Evolutionary conservation across 2,888 invertebrate species (phyloP).

Genomic region (Drosophila monieri): DNA sequence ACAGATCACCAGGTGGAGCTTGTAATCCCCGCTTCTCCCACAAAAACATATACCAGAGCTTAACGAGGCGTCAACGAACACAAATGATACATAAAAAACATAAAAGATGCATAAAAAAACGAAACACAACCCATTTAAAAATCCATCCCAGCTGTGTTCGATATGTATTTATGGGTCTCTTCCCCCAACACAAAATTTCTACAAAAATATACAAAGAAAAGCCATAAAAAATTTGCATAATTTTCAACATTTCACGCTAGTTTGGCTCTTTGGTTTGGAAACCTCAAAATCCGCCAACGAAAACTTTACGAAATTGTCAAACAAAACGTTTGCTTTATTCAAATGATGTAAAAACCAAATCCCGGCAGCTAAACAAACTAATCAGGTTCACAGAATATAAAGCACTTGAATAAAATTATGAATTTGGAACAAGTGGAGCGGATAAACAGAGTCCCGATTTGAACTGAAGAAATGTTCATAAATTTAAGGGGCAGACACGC

Average conservation of each 20-base stretch:
- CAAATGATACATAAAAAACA: conserved; percentile 45
- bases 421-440: conserved; percentile 48
- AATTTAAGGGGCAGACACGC: conserved; percentile 43
- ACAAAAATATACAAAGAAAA: conserved; percentile 60
- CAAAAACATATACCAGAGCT: conserved; percentile 34
- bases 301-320: conserved; percentile 73
- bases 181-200: conserved; percentile 39
- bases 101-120: conserved; percentile 20
- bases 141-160: conserved; percentile 19
- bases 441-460: conserved; percentile 32
- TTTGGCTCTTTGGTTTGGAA: conserved; percentile 32
- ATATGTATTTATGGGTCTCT: conserved; percentile 38
- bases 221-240: conserved; percentile 68
- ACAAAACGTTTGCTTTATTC: conserved; percentile 54
- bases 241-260: conserved; percentile 60
- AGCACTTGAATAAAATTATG: conserved; percentile 48
- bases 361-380: conserved; percentile 49
- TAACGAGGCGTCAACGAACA: conserved; percentile 60
- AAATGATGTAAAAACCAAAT: conserved; percentile 60
- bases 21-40: conserved; percentile 12
- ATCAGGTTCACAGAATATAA: conserved; percentile 58
- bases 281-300: conserved; percentile 68
- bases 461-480: conserved; percentile 65
- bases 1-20: conserved; percentile 27
- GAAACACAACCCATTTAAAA: conserved; percentile 26